Base-by-base conservation (phyloP, 2,888 invertebrate genomes). In the Tetragonisca angustula region DNA sequence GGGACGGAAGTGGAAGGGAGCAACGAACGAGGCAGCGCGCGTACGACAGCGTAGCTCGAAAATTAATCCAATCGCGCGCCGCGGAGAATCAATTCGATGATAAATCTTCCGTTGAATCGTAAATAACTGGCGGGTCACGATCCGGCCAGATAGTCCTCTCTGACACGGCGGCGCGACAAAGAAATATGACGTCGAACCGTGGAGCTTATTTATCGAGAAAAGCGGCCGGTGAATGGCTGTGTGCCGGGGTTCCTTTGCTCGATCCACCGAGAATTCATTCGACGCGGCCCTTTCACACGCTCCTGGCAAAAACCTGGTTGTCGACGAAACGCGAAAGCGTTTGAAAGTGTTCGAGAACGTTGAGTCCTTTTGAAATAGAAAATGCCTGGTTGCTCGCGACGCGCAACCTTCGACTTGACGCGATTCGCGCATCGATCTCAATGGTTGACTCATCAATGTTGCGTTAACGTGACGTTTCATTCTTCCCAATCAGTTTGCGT, bases 141-240 rank as follows among this genome's bases (percentile, higher is more conserved):
- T 79, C 36, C 32, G n/a, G 70, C 61, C 64, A 78, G 85, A 87
- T 87, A 83, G 72, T 77, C 69, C 56, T 24, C 19, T 64, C 67
- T 84, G 81, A 82, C 79, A 84, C 80, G 76, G 76, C 83, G 71
- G 70, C 77, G 79, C 87, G 88, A 88, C 89, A 88, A 92, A 92
- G 92, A 92, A 92, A 91, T 91, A 92, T 91, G 92, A 90, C 89
- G 87, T 82, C 70, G 79, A 83, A 81, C 79, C 88, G 83, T 88
- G 64, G 87, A 89, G 90, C 86, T 91, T 92, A 92, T 92, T 91
- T 92, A 92, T 91, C 89, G 90, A 84, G 84, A 88, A 36, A 87
- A 43, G 36, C 68, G 87, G 36, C 52, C 59, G 64, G 64, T 75
- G 70, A 79, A 82, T 71, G 43, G 70, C n/a, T 59, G 56, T 24